Conservation (phyloP, 2,113 vertebrate genomes). For the Variabilichromis moorii region DNA sequence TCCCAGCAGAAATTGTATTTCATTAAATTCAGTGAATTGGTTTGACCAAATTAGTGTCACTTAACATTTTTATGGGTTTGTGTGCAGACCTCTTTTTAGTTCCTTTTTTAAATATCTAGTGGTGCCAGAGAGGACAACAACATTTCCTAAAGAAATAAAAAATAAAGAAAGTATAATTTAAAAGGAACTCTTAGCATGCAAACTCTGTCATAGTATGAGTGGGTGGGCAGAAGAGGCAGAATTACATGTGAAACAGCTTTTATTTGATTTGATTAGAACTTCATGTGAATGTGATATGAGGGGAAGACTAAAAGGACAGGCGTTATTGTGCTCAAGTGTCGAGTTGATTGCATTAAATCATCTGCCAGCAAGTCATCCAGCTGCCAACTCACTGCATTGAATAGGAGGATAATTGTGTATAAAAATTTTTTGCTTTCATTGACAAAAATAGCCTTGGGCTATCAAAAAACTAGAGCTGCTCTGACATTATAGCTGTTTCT, state of each 20-base stretch:
- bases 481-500: not conserved
- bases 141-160: not conserved
- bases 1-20: constrained; percentile 19
- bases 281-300: constrained; percentile 36
- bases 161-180: not conserved
- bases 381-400: constrained; percentile 5
- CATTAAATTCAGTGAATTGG: constrained; percentile 24
- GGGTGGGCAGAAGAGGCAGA: not conserved
- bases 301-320: constrained; percentile 21
- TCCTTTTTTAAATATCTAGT: not conserved
- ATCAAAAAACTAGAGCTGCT: not conserved
- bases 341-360: constrained; percentile 41
- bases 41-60: constrained; percentile 35
- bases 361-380: constrained; percentile 23
- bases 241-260: constrained; percentile 18
- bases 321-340: constrained; percentile 12
- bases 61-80: not conserved
- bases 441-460: not conserved
- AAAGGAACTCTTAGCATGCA: not conserved
- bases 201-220: not conserved
- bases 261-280: constrained; percentile 32
- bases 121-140: not conserved
- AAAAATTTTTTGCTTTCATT: not conserved
- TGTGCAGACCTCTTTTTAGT: not conserved
- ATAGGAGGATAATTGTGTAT: not conserved